Evolutionary conservation across 2,888 invertebrate species (phyloP).

Genomic region (Iphiclides podalirius): DNA sequence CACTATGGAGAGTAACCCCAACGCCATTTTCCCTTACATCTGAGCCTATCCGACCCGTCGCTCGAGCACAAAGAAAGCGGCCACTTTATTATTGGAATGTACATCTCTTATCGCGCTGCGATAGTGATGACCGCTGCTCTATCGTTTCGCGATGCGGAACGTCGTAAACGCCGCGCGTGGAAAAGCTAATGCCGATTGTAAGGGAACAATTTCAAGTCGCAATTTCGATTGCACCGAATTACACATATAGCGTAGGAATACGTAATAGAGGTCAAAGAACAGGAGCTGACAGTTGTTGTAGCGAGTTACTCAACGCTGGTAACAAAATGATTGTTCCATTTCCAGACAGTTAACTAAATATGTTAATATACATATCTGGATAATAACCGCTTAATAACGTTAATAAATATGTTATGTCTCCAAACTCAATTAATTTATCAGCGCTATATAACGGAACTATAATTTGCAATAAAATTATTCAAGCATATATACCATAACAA

Average conservation of each 20-base stretch:
- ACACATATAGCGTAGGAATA: neutral
- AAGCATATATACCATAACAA: too few species aligned
- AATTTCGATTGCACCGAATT: constrained; percentile 26
- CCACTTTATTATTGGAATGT: constrained; percentile 59
- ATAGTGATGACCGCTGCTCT: constrained; percentile 63
- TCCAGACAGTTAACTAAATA: too few species aligned
- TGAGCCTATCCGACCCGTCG: constrained; percentile 28
- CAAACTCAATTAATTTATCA: too few species aligned
- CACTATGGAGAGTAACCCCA: constrained; percentile 1
- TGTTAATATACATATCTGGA: too few species aligned
- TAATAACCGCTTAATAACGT: too few species aligned
- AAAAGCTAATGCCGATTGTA: constrained; percentile 37
- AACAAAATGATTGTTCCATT: constrained; percentile 41
- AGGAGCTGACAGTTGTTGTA: constrained; percentile 58
- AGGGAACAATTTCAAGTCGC: constrained; percentile 21
- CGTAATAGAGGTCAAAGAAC: constrained; percentile 66
- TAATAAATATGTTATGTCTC: too few species aligned
- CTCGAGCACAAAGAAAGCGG: constrained; percentile 60
- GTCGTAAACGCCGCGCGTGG: constrained; percentile 33
- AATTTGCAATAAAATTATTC: too few species aligned
- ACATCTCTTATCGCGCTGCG: constrained; percentile 56
- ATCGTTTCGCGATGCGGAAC: constrained; percentile 32
- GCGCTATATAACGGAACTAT: too few species aligned
- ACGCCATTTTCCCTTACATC: constrained; percentile 23
- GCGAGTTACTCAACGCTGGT: constrained; percentile 28